Evolutionary conservation across 2,797 vertebrate genomes (phyloP).

Genomic region (Salarias fasciatus): DNA sequence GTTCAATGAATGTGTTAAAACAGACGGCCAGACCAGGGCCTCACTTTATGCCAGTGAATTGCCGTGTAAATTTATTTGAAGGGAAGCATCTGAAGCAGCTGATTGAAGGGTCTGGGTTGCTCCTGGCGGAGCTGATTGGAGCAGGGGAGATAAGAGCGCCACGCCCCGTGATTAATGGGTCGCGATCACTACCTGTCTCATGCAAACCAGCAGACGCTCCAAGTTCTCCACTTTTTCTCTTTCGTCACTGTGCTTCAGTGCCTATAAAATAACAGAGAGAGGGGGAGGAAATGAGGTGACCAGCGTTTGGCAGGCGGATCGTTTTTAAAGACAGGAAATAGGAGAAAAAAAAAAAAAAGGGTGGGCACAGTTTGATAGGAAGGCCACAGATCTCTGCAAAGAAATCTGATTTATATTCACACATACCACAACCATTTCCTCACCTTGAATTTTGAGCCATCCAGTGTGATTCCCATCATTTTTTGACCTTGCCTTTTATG

Average conservation of each 20-base stretch:
- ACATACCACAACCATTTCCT: conserved; percentile 24
- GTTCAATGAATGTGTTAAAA: conserved; percentile 36
- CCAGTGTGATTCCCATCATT: conserved; percentile 54
- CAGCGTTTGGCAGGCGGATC: conserved; percentile 48
- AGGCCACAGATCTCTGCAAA: conserved; percentile 23
- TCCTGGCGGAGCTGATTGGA: conserved; percentile 61
- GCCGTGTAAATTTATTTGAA: conserved; percentile 47
- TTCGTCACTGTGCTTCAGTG: conserved; percentile 20
- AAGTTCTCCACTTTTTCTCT: conserved; percentile 43
- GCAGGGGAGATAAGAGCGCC: conserved; percentile 55
- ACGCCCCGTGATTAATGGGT: conserved; percentile 71
- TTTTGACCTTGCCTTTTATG: conserved; percentile 71
- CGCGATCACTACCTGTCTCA: conserved; percentile 42
- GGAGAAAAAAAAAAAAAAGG: conserved; percentile 17
- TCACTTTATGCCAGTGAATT: conserved; percentile 34
- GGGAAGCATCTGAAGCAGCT: conserved; percentile 43
- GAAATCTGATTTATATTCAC: conserved; percentile 64
- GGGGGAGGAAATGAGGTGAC: conserved; percentile 46
- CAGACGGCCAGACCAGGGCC: conserved; percentile 29
- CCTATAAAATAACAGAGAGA: conserved; percentile 38
- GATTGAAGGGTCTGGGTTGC: conserved; percentile 67
- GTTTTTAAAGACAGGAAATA: conserved; percentile 35
- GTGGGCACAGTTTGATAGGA: conserved; percentile 38
- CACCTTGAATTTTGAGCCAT: conserved; percentile 55
- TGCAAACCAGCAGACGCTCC: conserved; percentile 52